A percentile compares a stretch with the other conserved stretches of the same genome.
Evolutionary conservation across 2,113 vertebrate genomes (phyloP).

Genomic region (Heterotis niloticus): DNA sequence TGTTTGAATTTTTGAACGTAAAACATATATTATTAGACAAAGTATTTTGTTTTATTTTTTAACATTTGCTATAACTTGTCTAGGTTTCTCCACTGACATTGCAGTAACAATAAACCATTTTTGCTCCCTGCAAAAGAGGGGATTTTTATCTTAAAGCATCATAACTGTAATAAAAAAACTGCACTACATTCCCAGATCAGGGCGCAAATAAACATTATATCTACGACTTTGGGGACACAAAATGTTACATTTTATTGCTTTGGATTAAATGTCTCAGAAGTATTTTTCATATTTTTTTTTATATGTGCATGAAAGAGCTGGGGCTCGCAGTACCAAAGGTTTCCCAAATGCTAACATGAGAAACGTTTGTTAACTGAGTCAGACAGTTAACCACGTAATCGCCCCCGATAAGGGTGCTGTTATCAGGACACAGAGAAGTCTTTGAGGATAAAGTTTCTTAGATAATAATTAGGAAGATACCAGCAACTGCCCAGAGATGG

Average conservation of each 20-base stretch:
- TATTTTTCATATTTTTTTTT: conserved; percentile 44
- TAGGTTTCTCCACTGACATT: too few relatives aligned
- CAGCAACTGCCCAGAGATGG: conserved; percentile 60
- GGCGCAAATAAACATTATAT: too few relatives aligned
- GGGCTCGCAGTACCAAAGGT: conserved; percentile 47
- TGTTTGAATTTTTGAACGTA: too few relatives aligned
- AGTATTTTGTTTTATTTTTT: too few relatives aligned
- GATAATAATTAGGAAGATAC: conserved; percentile 71
- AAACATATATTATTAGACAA: too few relatives aligned
- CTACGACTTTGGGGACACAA: not conserved
- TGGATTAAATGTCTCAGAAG: conserved; percentile 48
- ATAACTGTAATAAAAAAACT: not conserved
- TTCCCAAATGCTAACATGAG: conserved; percentile 51
- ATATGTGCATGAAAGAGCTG: conserved; percentile 56
- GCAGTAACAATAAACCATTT: too few relatives aligned
- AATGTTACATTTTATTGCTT: conserved; percentile 48
- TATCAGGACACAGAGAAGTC: conserved; percentile 64
- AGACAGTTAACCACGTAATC: conserved; percentile 72
- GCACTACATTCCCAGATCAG: not conserved
- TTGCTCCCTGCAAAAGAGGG: not conserved
- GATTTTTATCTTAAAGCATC: not conserved
- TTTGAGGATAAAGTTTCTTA: conserved; percentile 70
- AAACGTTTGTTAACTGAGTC: conserved; percentile 48
- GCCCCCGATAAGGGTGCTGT: conserved; percentile 56
- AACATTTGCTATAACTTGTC: too few relatives aligned